These are phyloP conservation scores for Pyrochroa serraticornis DNA, from an alignment of 2,888 invertebrate genomes.

Conservation along the genomic window DNA sequence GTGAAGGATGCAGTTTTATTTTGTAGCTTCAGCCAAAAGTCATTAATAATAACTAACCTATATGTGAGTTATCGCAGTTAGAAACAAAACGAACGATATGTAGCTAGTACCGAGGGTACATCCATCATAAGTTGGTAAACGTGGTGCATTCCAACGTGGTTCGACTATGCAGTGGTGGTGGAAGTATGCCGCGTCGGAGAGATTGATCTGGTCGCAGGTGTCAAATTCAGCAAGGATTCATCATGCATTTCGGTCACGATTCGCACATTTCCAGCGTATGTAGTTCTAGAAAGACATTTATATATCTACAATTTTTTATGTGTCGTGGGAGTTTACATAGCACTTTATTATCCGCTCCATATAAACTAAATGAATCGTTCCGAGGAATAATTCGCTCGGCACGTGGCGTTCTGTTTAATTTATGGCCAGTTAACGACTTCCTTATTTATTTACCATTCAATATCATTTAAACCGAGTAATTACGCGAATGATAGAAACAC, in stretches of 20 bases:
- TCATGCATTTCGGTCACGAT: conserved; percentile 49
- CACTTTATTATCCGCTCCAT: conserved; percentile 28
- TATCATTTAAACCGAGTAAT: conserved; percentile 11
- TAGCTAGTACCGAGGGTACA: conserved; percentile 28
- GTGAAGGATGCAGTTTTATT: conserved; percentile 10
- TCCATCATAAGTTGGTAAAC: conserved; percentile 27
- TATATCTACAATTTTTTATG: conserved; percentile 32
- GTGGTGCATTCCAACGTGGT: conserved; percentile 24
- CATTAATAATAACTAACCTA: conserved; percentile 34
- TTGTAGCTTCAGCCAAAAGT: conserved; percentile 17
- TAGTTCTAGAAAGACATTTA: conserved; percentile 44
- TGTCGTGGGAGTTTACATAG: conserved; percentile 30
- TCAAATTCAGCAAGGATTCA: conserved; percentile 47
- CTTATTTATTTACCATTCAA: conserved; percentile 23
- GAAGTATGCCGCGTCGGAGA: conserved; percentile 24
- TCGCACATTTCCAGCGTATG: conserved; percentile 50
- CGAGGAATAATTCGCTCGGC: neutral
- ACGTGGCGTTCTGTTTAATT: conserved; percentile 8
- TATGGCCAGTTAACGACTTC: conserved; percentile 15
- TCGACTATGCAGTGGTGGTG: conserved; percentile 24
- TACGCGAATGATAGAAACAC: conserved; percentile 14
- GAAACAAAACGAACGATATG: conserved; percentile 34
- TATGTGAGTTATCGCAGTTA: conserved; percentile 29
- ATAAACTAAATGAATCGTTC: conserved; percentile 28
- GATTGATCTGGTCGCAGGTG: conserved; percentile 52